A percentile compares a stretch with the other conserved stretches of the same genome.
These are phyloP conservation scores for Pomacea maculata DNA, from an alignment of 1,140 invertebrate genomes.

Conservation along the genomic window DNA sequence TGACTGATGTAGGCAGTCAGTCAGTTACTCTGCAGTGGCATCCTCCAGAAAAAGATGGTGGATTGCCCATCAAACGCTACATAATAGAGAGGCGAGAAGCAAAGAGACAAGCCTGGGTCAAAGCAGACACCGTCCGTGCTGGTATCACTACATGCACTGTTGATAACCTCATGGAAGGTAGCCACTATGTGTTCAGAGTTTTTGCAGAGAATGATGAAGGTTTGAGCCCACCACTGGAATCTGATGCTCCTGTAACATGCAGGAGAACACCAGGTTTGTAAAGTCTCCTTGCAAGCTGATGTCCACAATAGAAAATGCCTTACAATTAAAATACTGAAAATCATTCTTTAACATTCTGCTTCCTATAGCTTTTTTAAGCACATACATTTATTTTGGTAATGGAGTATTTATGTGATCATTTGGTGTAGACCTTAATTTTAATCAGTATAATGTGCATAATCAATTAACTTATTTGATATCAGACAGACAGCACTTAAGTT, in stretches of 20 bases:
- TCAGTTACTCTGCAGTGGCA: constrained; percentile 94
- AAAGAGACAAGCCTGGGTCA: constrained; percentile 54
- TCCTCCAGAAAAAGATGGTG: constrained; percentile 91
- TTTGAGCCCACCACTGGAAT: constrained; percentile 80
- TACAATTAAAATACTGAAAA: too few species aligned
- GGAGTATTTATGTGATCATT: too few species aligned
- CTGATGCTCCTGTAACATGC: constrained; percentile 67
- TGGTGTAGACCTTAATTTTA: too few species aligned
- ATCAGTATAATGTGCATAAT: too few species aligned
- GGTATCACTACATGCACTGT: constrained; percentile 68
- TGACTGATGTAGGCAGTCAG: constrained; percentile 91
- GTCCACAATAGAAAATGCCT: too few species aligned
- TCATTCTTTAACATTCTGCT: too few species aligned
- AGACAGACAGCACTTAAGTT: too few species aligned
- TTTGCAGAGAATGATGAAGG: constrained; percentile 92
- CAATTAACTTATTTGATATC: too few species aligned
- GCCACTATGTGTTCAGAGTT: constrained; percentile 89
- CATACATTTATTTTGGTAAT: too few species aligned
- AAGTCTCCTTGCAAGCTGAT: too few species aligned
- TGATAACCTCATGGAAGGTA: constrained; percentile 88
- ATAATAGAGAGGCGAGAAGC: constrained; percentile 83
- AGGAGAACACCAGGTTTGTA: constrained; percentile 49
- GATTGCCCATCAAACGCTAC: constrained; percentile 95
- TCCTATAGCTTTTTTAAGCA: too few species aligned
- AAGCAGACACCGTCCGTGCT: constrained; percentile 43